These are phyloP conservation scores for Tauraco erythrolophus DNA, from an alignment of 2,113 vertebrate genomes.

Conservation along the genomic window DNA sequence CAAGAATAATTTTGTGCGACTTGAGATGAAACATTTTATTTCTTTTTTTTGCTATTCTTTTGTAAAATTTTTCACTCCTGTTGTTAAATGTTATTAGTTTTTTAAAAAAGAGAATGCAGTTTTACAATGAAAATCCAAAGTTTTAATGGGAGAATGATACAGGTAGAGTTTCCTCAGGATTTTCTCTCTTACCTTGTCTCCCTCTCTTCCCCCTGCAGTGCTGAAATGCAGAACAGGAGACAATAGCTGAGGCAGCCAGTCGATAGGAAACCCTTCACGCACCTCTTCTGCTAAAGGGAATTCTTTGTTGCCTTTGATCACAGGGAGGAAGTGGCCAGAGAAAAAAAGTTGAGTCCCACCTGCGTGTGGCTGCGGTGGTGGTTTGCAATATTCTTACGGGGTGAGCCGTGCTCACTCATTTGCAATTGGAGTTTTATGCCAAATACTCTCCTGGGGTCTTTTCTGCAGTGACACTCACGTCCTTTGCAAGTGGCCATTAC, in stretches of 20 bases:
- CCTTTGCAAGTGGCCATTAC: accelerated
- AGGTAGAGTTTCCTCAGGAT: neutral
- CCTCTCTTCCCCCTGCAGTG: neutral
- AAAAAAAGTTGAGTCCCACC: neutral
- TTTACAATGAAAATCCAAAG: neutral
- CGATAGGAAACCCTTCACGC: neutral
- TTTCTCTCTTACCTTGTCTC: neutral
- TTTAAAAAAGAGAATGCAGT: neutral
- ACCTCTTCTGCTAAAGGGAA: neutral
- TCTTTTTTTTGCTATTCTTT: neutral
- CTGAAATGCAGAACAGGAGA: neutral
- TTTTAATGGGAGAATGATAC: neutral
- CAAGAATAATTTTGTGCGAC: neutral
- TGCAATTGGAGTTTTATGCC: neutral
- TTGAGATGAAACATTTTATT: neutral
- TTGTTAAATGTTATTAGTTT: neutral
- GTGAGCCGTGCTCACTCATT: neutral
- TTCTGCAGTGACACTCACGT: neutral
- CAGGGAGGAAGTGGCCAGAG: neutral
- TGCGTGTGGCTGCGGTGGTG: neutral
- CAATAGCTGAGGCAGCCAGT: neutral
- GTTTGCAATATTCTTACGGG: neutral
- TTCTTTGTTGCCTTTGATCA: neutral
- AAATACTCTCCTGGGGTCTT: neutral
- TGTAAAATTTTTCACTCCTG: neutral